Evolutionary conservation across 2,888 invertebrate species (phyloP).

Genomic region (Drosophila aldrichi): DNA sequence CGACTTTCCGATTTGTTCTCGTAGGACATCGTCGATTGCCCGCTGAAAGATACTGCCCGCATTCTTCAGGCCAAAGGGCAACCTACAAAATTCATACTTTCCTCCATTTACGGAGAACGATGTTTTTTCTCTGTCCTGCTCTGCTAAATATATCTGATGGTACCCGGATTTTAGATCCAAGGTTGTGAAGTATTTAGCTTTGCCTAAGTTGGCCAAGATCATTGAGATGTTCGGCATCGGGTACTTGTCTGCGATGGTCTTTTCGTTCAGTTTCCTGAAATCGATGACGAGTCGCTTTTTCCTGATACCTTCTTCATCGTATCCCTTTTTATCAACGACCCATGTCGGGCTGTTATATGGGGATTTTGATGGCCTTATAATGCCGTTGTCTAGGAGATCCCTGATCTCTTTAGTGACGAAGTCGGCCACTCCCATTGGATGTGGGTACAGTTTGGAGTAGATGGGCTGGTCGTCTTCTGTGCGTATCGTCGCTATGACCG

Average conservation of each 20-base stretch:
- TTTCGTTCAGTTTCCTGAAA: not conserved
- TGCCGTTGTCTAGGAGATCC: not conserved
- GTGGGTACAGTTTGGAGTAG: not conserved
- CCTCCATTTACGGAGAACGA: not conserved
- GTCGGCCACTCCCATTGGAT: not conserved
- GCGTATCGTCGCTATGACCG: not conserved
- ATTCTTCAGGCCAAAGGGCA: not conserved
- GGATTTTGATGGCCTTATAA: not conserved
- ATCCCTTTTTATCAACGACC: conserved; percentile 2
- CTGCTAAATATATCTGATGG: not conserved
- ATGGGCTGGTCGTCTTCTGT: not conserved
- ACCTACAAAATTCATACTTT: not conserved
- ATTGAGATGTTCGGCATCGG: too few species aligned
- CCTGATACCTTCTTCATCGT: too few species aligned
- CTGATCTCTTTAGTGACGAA: not conserved
- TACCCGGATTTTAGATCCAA: not conserved
- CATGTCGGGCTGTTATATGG: not conserved
- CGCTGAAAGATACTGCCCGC: conserved; percentile 1
- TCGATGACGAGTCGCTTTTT: not conserved
- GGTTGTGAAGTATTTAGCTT: not conserved
- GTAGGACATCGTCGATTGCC: not conserved
- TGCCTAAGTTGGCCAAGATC: not conserved
- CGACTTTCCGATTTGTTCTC: not conserved
- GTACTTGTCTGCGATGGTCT: not conserved
- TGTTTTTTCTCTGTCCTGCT: not conserved